Base-by-base conservation (phyloP, 2,888 invertebrate species). In the Drosophila suboccidentalis region DNA sequence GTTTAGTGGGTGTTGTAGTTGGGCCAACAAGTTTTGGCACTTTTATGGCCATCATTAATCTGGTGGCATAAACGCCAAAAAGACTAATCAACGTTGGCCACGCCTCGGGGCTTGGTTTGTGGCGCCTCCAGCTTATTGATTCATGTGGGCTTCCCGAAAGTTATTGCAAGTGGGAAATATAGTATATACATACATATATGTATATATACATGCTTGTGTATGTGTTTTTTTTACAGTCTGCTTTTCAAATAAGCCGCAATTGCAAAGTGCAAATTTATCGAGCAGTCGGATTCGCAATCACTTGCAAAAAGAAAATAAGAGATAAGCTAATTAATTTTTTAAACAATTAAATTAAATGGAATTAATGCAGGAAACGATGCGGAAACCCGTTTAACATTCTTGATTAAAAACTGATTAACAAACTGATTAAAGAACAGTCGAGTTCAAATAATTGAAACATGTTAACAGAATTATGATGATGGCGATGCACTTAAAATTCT, bases 31-130 rank as follows among this genome's bases (percentile, higher is more conserved):
- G 67, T 81, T 82, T 67, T 49, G 72, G 61, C 69, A 62, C 60
- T 74, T 70, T 77, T 67, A 78, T 67, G 46, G 64, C 55, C 62
- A 63, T 78, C 89, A 87, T 87, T 81, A 81, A 87, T 83, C 79
- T 73, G 71, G 57, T 63, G 65, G 57, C 87, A 66, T 62, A 59
- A 65, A 51, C 54, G 55, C 50, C 58, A 19, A 54, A 54, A 51
- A 62, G 47, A 46, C 55, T 80, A 81, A 86, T 80, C 67, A 73
- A 69, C 78, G 50, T 43, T 36, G 29, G 66, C 73, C 89, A 65
- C 82, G 81, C 87, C 83, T 64, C 10, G 36, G 53, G 58, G 17
- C 47, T 57, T 53, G 59, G 50, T 62, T 51, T 47, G 51, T 44
- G 44, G 53, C 78, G 63, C 74, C 79, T 63, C 19, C 62, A 41